Base-by-base conservation (phyloP, 2,113 vertebrate species). In the Phaethornis superciliosus region DNA sequence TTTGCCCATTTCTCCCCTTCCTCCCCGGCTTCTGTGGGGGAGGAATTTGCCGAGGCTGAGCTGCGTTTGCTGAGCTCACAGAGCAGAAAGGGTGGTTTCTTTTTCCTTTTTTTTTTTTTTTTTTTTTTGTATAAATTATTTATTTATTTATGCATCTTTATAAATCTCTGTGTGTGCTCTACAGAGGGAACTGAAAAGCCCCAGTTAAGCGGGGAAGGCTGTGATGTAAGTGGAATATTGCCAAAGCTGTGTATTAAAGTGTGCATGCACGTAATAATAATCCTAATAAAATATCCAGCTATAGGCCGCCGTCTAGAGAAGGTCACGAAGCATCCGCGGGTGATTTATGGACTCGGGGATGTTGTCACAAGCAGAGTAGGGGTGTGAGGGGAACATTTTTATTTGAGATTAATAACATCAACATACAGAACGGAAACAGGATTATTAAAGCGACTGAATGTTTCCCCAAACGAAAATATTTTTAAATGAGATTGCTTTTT, bases 301-400 rank as follows among this genome's bases (percentile, higher is more conserved):
- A 94, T 80, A 96, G 95, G 97, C 95, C 97, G 91, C 91, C 94
- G 90, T 89, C 94, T 94, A 69, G 94, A 81, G 89, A 90, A 96
- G 98, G 98, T 98, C 97, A 96, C 93, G 96, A 96, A 97, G 97
- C 97, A 96, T 97, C 90, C 87, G 97, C 52, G 49, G 81, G 67
- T 98, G 98, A 99, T 99, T 98, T 98, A 98, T 98, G 97, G 89
- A 88, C 97, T 97, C 97, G 97, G 97, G 95, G 94, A 96, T 97
- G 97, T 97, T 98, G 97, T 98, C 98, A 98, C 95, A 81, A 97
- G 96, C 92, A 56, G 96, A 76, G 95, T 54, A 91, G 81, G 96
- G 97, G 96, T 96, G 95, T 90, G 94, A 91, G 93, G 83, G 91
- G 95, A 92, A 97, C 97, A 95, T 98, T 98, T 98, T 98, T 98